Conservation (phyloP, 2,888 invertebrate genomes). For the Eupeodes latifasciatus region DNA sequence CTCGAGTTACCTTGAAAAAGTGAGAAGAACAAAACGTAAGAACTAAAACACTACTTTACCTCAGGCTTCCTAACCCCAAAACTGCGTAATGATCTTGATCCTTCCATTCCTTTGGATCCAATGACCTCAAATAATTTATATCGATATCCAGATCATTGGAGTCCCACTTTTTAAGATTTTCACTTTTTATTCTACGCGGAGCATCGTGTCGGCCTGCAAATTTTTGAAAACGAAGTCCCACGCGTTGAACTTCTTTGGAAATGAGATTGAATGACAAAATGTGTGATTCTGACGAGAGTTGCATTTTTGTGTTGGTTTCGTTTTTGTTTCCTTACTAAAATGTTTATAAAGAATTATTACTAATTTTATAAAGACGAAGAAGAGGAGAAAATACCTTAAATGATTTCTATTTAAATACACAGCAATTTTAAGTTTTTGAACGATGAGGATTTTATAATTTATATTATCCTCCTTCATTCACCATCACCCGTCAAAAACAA, state of each 20-base stretch:
- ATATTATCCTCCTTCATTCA: constrained; percentile 27
- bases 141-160: constrained; percentile 88
- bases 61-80: constrained; percentile 91
- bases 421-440: constrained; percentile 29
- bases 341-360: not conserved
- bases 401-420: not conserved
- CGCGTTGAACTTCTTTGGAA: constrained; percentile 67
- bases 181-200: constrained; percentile 62
- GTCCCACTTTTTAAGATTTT: constrained; percentile 81
- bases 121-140: constrained; percentile 91
- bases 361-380: not conserved
- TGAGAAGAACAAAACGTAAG: not conserved
- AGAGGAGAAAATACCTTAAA: not conserved
- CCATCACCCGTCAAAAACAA: constrained; percentile 43
- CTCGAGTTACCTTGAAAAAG: constrained; percentile 14
- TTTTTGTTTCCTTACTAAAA: constrained; percentile 35
- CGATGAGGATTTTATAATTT: constrained; percentile 29
- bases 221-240: constrained; percentile 60
- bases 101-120: constrained; percentile 99
- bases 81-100: constrained; percentile 99
- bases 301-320: constrained; percentile 41
- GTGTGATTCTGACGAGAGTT: constrained; percentile 35
- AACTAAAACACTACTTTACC: constrained; percentile 77
- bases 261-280: constrained; percentile 48
- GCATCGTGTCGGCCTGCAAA: constrained; percentile 58